Conservation (phyloP, 2,797 vertebrate species). For the Protonibea diacanthus region DNA sequence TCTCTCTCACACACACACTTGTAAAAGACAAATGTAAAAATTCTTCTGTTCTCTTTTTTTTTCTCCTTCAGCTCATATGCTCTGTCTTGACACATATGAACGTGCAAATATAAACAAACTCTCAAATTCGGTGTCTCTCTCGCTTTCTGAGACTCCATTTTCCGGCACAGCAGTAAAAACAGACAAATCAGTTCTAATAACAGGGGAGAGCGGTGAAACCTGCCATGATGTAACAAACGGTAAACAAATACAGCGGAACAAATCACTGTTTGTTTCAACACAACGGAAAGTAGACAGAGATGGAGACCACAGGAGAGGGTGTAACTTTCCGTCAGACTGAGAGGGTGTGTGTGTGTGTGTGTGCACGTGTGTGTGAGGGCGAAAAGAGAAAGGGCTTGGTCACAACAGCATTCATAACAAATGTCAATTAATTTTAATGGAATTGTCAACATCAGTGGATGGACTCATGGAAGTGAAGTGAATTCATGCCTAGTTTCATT, state of each 20-base stretch:
- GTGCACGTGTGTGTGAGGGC: not conserved
- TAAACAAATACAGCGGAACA: conserved; percentile 75
- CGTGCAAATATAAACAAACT: conserved; percentile 7
- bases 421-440: not conserved
- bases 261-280: conserved; percentile 53
- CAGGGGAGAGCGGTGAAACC: conserved; percentile 42
- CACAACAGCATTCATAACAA: not conserved
- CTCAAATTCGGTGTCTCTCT: not conserved
- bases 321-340: conserved; percentile 50
- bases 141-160: conserved; percentile 14
- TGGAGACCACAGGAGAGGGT: conserved; percentile 54
- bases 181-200: conserved; percentile 61
- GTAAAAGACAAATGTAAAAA: conserved; percentile 9
- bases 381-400: not conserved
- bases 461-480: not conserved
- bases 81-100: conserved; percentile 19
- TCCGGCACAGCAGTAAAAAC: conserved; percentile 34
- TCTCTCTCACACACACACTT: not conserved
- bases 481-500: not conserved
- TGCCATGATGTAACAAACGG: conserved; percentile 70
- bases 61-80: not conserved
- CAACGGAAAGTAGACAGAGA: conserved; percentile 36
- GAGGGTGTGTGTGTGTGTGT: not conserved
- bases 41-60: not conserved
- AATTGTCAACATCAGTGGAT: not conserved